Conservation (phyloP, 2,888 invertebrate genomes). For the Lithophane socia region DNA sequence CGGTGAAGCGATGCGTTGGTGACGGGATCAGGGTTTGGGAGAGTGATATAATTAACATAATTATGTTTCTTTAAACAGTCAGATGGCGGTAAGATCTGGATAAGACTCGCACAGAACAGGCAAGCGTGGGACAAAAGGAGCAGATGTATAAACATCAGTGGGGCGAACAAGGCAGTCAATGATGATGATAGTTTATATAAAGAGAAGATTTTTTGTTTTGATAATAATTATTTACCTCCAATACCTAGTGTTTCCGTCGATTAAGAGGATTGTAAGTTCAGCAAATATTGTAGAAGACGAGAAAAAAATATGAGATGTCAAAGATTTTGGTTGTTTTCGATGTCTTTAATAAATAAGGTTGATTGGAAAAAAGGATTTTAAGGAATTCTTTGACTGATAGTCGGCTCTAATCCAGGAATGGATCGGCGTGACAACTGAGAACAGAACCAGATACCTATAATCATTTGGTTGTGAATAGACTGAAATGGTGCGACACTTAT, state of each 20-base stretch:
- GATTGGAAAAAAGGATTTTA: neutral
- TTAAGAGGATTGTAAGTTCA: neutral
- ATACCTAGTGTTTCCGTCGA: neutral
- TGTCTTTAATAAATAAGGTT: neutral
- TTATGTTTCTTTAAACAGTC: neutral
- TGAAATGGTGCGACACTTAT: neutral
- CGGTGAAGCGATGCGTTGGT: conserved; percentile 51
- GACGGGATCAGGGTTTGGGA: conserved; percentile 32
- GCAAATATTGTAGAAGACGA: neutral
- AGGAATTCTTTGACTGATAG: neutral
- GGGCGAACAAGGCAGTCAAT: neutral
- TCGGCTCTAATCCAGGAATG: neutral
- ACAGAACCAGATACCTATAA: neutral
- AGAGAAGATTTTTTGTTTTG: too few species aligned
- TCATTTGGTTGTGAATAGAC: neutral
- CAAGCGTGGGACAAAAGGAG: neutral
- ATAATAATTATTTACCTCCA: neutral
- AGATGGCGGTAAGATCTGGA: neutral
- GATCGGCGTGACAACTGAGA: neutral
- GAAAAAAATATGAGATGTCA: neutral
- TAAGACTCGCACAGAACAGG: neutral
- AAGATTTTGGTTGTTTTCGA: neutral
- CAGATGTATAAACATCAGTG: neutral
- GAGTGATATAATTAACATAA: neutral
- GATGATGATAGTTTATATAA: neutral